Conservation (phyloP, 1,140 invertebrate species). For the Heliothis virescens region DNA sequence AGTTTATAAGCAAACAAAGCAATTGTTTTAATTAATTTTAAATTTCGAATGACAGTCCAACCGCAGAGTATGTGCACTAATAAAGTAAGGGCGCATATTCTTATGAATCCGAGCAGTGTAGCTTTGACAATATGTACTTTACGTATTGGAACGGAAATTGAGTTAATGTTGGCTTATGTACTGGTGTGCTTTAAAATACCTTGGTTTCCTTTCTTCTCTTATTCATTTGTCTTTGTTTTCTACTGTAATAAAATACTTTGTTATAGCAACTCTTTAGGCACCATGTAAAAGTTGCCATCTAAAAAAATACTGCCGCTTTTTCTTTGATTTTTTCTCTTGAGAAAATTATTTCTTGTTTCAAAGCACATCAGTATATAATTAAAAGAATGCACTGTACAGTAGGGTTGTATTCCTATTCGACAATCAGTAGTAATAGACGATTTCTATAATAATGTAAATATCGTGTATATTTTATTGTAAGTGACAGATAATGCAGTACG, state of each 20-base stretch:
- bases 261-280: no score
- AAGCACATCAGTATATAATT: background rate
- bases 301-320: no score
- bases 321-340: background rate
- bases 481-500: conserved; percentile 55
- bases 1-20: background rate
- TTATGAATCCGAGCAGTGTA: conserved; percentile 41
- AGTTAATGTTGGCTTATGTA: background rate
- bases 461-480: conserved; percentile 68
- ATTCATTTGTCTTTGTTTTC: no score
- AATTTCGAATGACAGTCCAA: background rate
- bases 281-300: no score
- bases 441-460: conserved; percentile 67
- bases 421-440: conserved; percentile 55
- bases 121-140: conserved; percentile 47
- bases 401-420: conserved; percentile 58
- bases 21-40: background rate
- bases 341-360: background rate
- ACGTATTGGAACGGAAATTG: conserved; percentile 27
- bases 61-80: background rate
- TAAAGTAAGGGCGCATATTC: background rate
- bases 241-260: no score
- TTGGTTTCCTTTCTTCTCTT: no score
- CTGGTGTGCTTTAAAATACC: conserved; percentile 4
- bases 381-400: conserved; percentile 8